Base-by-base conservation (phyloP, 2,113 vertebrate species). In the Benitochromis conjunctus region DNA sequence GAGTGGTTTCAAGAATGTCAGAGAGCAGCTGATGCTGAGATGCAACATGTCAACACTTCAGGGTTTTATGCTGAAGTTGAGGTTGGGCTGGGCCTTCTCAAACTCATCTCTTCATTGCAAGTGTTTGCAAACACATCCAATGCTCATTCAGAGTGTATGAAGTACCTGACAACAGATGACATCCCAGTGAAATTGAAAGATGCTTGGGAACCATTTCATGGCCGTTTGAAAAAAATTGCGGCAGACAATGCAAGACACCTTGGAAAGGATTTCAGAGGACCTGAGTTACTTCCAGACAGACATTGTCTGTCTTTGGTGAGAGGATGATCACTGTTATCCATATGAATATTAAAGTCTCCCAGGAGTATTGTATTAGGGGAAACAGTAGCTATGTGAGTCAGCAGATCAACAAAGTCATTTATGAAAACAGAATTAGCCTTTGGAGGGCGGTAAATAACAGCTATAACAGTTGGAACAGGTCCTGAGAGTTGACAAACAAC, bases 201-300 rank as follows among this genome's bases (percentile, higher is more conserved):
- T 16, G 2, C 89, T 4, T 97, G 97, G 97, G 82, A 87, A 64
- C 77, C 9, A 6, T 95, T 97, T 86, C 97, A 98, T 82, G 48
- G 10, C 4, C 76, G 19, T 54, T 82, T 97, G 24, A 97, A 96
- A 94, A 94, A 89, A 90, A 8, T 89, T 97, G 51, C 93, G 91
- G 5, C 90, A 87, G 3, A 95, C 92, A 53, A 83, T 97, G 85
- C 89, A 93, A 48, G 88, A 96, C 13, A 93, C 97, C 3, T 87
- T 97, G 81, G 96, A 97, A 76, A 95, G 96, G 96, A 96, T 97
- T 82, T 97, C 97, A 18, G 97, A 97, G 84, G 96, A 97, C 43
- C 83, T 97, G 26, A 96, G 96, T 85, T 97, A 97, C n/a, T 98
- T 97, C 84, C 96, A 97, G 88, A 97, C 96, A 64, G 96, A 97